Base-by-base conservation (phyloP, 2,113 vertebrate species). In the Strix aluco region DNA sequence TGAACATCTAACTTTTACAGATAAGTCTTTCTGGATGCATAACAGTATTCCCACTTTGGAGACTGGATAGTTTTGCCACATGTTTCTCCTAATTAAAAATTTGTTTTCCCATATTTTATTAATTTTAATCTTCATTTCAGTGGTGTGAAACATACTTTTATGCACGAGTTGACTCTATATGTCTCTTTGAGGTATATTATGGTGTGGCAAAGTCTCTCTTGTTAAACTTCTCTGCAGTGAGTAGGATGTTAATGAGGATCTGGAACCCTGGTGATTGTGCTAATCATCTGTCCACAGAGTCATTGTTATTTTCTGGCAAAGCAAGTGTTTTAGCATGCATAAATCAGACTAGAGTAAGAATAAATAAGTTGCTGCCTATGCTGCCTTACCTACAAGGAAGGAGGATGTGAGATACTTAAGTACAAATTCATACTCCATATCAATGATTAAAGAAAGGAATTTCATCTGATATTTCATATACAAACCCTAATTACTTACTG, bases 171-270 rank as follows among this genome's bases (percentile, higher is more conserved):
- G 54, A 13, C 20, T 90, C 30, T 88, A 22, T 61, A 44, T 75
- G 62, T 93, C 58, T 97, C 75, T 92, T 92, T 83, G 86, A 90
- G 67, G 30, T 86, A 36, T 73, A 81, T 66, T 32, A 65, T 40
- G 30, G 36, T 46, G 54, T 90, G 79, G 30, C 34, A 61, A 72
- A 82, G 18, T 61, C 52, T 81, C 32, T 81, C 66, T 81, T 82
- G 55, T 83, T 88, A 82, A 92, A 83, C 36, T 63, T 79, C 70
- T 92, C 34, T 88, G 49, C 66, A 73, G 25, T 32, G 34, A 93
- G 72, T 49, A 73, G 66, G 79, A 73, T 92, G 62, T 82, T 95
- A 96, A 92, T 88, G 63, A 95, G 67, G 66, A 80, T 62, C 40
- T 93, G 83, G 54, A 90, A 34, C 59, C 69, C n/a, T 77, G 58